Evolutionary conservation across 2,888 invertebrate species (phyloP).

Genomic region (Lasius platythorax): DNA sequence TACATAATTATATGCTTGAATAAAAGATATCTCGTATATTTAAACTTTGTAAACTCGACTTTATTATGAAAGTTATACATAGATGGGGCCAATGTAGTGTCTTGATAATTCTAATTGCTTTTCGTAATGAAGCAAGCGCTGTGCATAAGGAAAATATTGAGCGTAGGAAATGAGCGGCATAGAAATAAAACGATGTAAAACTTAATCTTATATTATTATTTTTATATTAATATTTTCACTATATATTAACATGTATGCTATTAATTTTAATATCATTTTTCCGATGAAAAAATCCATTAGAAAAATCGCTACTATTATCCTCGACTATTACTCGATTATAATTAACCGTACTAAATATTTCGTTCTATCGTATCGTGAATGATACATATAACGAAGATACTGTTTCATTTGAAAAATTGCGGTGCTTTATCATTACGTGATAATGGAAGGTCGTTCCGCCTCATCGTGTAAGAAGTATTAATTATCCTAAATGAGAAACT

Average conservation of each 20-base stretch:
- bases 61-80: conserved; percentile 9
- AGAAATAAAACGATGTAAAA: conserved; percentile 55
- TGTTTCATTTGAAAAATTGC: conserved; percentile 37
- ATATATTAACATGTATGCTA: conserved; percentile 73
- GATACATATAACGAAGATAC: conserved; percentile 4
- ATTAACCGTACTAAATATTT: neutral
- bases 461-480: conserved; percentile 46
- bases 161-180: conserved; percentile 42
- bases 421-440: conserved; percentile 41
- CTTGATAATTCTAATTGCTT: conserved; percentile 14
- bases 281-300: conserved; percentile 77
- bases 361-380: neutral
- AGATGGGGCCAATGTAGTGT: neutral
- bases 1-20: neutral
- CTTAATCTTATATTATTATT: conserved; percentile 54
- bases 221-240: conserved; percentile 69
- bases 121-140: conserved; percentile 23
- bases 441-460: conserved; percentile 43
- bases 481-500: conserved; percentile 50
- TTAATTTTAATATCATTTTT: conserved; percentile 77
- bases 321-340: conserved; percentile 36
- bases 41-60: neutral
- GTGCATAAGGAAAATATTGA: conserved; percentile 29
- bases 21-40: neutral
- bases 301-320: conserved; percentile 70